phyloP scores from a whole-genome alignment of 2,888 invertebrate species.

The Drosophila rubida region DNA sequence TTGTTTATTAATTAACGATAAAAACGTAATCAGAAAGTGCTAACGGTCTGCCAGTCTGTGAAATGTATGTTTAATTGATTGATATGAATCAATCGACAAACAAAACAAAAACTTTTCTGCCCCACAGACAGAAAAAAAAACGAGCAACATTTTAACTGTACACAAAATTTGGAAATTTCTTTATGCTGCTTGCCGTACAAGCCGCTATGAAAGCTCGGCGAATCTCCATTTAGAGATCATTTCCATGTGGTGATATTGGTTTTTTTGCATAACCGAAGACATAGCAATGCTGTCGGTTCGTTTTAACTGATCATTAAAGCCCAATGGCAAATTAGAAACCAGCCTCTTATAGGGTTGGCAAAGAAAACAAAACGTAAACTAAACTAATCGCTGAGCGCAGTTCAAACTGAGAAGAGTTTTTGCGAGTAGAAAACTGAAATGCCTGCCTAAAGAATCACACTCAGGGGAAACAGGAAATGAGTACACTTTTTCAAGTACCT shows the following conservation, averaged over 20 bases:
- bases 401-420: slow-evolving; percentile 19
- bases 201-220: slow-evolving; percentile 12
- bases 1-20: slow-evolving; percentile 48
- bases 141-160: slow-evolving; percentile 45
- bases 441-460: slow-evolving; percentile 10
- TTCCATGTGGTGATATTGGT: slow-evolving; percentile 16
- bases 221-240: slow-evolving; percentile 26
- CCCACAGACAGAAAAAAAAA: slow-evolving; percentile 36
- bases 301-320: slow-evolving; percentile 48
- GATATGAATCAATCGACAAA: slow-evolving; percentile 47
- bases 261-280: slow-evolving; percentile 29
- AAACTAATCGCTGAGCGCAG: slow-evolving; percentile 19
- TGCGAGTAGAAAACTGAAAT: slow-evolving; percentile 10
- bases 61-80: slow-evolving; percentile 62
- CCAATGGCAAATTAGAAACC: slow-evolving; percentile 66
- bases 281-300: slow-evolving; percentile 12
- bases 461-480: slow-evolving; percentile 66
- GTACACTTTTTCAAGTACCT: slow-evolving; percentile 67
- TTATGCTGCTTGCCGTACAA: slow-evolving; percentile 15
- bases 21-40: slow-evolving; percentile 66
- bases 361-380: slow-evolving; percentile 3
- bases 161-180: slow-evolving; percentile 35
- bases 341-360: slow-evolving; percentile 21
- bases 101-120: slow-evolving; percentile 38
- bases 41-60: slow-evolving; percentile 50